phyloP scores from a whole-genome alignment of 1,140 invertebrate species.

The Scaptomyza hsui region DNA sequence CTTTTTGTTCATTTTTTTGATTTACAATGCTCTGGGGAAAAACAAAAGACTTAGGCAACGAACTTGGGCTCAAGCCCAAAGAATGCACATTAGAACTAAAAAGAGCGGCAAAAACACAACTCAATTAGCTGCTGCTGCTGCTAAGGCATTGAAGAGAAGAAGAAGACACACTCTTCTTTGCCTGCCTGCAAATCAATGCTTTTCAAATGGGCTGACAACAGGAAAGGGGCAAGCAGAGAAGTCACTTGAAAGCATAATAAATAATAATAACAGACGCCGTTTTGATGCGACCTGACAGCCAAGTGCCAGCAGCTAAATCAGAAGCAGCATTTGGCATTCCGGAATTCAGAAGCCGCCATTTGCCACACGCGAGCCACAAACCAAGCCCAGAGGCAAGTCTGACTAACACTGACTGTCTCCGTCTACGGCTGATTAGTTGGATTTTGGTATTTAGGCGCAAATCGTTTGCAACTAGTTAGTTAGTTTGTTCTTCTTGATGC shows the following conservation, averaged over 20 bases:
- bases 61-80: conserved; percentile 44
- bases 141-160: conserved; percentile 13
- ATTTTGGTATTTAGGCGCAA: conserved; percentile 7
- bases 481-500: conserved; percentile 22
- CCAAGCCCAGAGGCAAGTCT: conserved; percentile 13
- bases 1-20: conserved; percentile 41
- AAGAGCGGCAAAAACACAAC: conserved; percentile 53
- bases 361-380: conserved; percentile 51
- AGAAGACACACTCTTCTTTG: not conserved
- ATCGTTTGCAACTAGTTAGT: not conserved
- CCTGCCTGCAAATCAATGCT: conserved; percentile 52
- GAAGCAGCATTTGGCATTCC: conserved; percentile 3
- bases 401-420: not conserved
- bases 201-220: conserved; percentile 73
- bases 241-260: conserved; percentile 78
- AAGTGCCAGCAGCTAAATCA: conserved; percentile 39
- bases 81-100: conserved; percentile 5
- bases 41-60: conserved; percentile 81
- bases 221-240: conserved; percentile 53
- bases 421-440: not conserved
- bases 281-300: conserved; percentile 68
- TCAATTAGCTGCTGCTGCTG: conserved; percentile 63
- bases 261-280: conserved; percentile 81
- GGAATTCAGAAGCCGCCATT: conserved; percentile 72
- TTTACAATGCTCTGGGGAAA: conserved; percentile 67